Conservation (phyloP, 2,113 vertebrate genomes). For the Platysteira castanea region DNA sequence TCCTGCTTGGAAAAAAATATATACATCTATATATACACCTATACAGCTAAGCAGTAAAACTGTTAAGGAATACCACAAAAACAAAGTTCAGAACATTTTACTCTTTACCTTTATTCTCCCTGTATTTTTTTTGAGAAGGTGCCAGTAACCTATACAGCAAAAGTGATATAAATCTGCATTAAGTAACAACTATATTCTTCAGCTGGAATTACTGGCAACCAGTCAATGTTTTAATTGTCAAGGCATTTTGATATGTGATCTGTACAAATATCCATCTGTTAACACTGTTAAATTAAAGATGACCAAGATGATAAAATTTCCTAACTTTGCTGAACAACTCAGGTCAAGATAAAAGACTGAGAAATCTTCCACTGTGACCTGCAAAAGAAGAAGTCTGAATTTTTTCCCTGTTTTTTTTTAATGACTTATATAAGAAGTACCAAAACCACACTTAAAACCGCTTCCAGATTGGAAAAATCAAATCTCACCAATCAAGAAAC, state of each 20-base stretch:
- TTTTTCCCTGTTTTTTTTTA: neutral
- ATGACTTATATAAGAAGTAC: neutral
- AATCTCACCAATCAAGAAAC: neutral
- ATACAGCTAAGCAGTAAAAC: neutral
- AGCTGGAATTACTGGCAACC: neutral
- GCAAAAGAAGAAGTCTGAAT: neutral
- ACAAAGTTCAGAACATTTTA: neutral
- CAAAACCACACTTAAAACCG: neutral
- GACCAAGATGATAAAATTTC: neutral
- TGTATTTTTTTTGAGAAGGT: neutral
- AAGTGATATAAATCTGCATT: neutral
- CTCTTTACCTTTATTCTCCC: neutral
- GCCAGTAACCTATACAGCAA: neutral
- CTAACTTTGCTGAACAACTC: neutral
- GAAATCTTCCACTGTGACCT: neutral
- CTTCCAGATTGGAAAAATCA: neutral
- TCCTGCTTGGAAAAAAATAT: slow-evolving; percentile 42
- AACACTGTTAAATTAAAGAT: neutral
- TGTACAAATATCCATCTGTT: neutral
- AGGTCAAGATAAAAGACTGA: neutral
- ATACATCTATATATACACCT: neutral
- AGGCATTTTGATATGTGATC: neutral
- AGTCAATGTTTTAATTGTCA: neutral
- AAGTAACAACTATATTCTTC: neutral
- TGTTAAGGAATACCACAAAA: neutral